Evolutionary conservation across 2,888 invertebrate species (phyloP), one percentile per base, ranked within the genome.

Genomic region (Fabriciana adippe): DNA sequence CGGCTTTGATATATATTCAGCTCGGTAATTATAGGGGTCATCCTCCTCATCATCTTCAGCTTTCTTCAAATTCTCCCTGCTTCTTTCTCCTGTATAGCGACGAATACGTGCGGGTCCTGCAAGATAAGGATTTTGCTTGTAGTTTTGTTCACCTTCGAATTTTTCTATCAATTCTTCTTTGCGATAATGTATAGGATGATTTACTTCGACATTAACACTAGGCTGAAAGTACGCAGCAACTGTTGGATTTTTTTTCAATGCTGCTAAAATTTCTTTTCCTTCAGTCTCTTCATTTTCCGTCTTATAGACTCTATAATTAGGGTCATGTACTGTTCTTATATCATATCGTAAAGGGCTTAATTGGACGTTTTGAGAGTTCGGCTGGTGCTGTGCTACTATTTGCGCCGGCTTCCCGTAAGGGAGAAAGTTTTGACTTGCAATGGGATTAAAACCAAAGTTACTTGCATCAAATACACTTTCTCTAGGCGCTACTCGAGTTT

Each of bases 21-120:
- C 89, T 75, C 92, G 89, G 75, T 92, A 93, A 76, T 93, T 89
- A 77, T 94, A 94, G 41, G 94, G 93, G 75, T 90, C 90, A 35
- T 92, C 90, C 41, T 86, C 88, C 66, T 86, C 91, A 47, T 80
- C 82, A 56, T 72, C 72, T 48, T 74, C 69, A 74, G 76, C 81
- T 76, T 85, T 86, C 76, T 83, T 89, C 72, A 85, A 74, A 70
- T 85, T 87, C 77, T 88, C 86, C 68, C 85, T 81, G 80, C 84
- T 86, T 74, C 86, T 89, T 80, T 88, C 91, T 83, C 88, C 87
- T 75, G 90, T 85, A 78, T 93, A 93, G 73, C 94, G 87, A 75
- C 91, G 88, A 80, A 89, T 87, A 81, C 92, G 89, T 69, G 87
- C 78, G 76, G 90, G 81, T 79, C 90, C 89, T 88, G 90, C 78